Evolutionary conservation across 2,888 invertebrate species (phyloP), one percentile per base, ranked within the genome.

Genomic region (Cinara cedri): DNA sequence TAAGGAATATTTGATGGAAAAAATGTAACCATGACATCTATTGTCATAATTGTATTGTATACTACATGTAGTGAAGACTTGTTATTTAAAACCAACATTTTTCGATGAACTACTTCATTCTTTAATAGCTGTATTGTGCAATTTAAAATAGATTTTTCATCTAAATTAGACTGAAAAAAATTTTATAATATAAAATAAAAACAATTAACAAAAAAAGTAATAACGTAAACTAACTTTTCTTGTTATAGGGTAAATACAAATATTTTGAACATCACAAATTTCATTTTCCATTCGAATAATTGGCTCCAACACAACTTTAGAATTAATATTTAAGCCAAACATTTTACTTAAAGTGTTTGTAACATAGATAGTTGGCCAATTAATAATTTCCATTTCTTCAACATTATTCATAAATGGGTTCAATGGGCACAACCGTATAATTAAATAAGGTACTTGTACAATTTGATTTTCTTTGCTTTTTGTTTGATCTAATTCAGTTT

Each of bases 281-380:
- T 60, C 51, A 57, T 76, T 68, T 24, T 78, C 49, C 19, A 60
- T 60, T 21, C 0, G 2, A 21, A 6, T 51, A 11, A 76, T 1
- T 26, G 57, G 55, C 57, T 76, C 57, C 8, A 76, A 24, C 9
- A 66, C 8, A 4, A 76, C 76, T 34, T 76, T 76, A 3, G 76
- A 76, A 21, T 76, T 76, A 54, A 68, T 57, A 24, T 55, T 68
- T 46, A 76, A 57, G 1, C 16, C 16, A 14, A 76, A 26, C n/a
- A 66, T 46, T 49, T 68, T 68, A 34, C 46, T 57, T 46, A 76
- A 14, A n/a, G 9, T 46, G 1, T 57, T 76, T 1, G 57, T 76
- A 6, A 78, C n/a, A 70, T 78, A 78, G 51, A 70, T 60, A 24
- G 78, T 78, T 42, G 78, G 78, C 78, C 78, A 78, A 21, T 16